Evolutionary conservation across 2,888 invertebrate species (phyloP).

Genomic region (Saturnia pavonia): DNA sequence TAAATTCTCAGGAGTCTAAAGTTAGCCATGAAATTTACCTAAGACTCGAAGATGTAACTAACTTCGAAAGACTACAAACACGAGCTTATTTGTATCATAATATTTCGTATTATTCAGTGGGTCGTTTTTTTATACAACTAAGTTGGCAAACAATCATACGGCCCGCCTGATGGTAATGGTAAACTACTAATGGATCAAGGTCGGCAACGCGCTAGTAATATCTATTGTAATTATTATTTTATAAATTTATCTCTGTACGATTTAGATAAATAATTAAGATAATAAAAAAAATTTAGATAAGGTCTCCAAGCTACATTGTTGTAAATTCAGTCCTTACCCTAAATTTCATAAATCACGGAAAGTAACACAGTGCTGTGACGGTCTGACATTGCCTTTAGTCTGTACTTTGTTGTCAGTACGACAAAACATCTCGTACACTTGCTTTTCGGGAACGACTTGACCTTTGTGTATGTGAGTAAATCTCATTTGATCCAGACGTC

Average conservation of each 20-base stretch:
- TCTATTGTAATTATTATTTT: too few relatives aligned
- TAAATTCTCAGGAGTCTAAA: not conserved
- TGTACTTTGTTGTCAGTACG: not conserved
- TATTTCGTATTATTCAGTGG: not conserved
- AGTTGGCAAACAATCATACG: too few relatives aligned
- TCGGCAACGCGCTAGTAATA: too few relatives aligned
- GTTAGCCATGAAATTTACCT: not conserved
- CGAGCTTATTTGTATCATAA: not conserved
- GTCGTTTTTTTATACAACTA: not conserved
- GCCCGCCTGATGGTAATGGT: too few relatives aligned
- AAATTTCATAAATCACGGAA: slow-evolving; percentile 1
- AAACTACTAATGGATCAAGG: too few relatives aligned
- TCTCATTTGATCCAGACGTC: not conserved
- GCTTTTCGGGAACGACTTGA: not conserved
- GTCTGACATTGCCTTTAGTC: not conserved
- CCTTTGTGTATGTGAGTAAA: not conserved
- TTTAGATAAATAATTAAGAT: too few relatives aligned
- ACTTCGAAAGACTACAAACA: not conserved
- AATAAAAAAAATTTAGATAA: too few relatives aligned
- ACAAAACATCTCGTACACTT: not conserved
- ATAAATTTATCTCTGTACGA: not conserved
- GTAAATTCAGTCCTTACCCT: not conserved
- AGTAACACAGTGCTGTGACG: not conserved
- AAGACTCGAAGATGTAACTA: not conserved
- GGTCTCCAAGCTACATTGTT: not conserved